A percentile compares a stretch with the other conserved stretches of the same genome.
Conservation (phyloP, 2,113 vertebrate species). For the Fregetta grallaria region DNA sequence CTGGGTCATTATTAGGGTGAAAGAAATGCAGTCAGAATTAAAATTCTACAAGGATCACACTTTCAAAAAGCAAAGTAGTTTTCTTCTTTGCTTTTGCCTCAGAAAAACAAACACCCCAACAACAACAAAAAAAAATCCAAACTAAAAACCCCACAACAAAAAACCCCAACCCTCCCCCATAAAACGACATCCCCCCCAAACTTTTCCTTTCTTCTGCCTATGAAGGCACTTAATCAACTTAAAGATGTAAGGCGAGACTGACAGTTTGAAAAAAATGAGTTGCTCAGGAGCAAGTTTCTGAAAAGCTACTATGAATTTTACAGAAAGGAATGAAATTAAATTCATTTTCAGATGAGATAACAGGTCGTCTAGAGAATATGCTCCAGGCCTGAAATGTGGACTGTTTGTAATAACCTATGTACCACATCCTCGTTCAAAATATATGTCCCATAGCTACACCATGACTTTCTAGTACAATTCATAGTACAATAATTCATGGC, state of each 20-base stretch:
- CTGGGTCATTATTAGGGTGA: background rate
- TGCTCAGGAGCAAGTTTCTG: background rate
- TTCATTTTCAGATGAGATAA: background rate
- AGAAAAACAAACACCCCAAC: background rate
- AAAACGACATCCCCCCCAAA: background rate
- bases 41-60: background rate
- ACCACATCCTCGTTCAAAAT: background rate
- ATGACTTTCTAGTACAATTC: background rate
- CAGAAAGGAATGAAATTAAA: background rate
- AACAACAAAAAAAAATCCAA: background rate
- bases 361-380: background rate
- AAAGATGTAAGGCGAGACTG: background rate
- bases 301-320: background rate
- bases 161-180: accelerated
- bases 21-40: background rate
- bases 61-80: background rate
- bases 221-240: background rate
- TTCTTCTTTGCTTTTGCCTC: background rate
- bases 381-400: background rate
- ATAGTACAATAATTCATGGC: background rate
- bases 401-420: background rate
- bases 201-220: background rate
- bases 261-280: background rate
- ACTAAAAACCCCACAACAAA: background rate
- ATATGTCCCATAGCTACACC: background rate